phyloP scores from a whole-genome alignment of 2,888 invertebrate genomes.

The Brachypalpus laphriformis region DNA sequence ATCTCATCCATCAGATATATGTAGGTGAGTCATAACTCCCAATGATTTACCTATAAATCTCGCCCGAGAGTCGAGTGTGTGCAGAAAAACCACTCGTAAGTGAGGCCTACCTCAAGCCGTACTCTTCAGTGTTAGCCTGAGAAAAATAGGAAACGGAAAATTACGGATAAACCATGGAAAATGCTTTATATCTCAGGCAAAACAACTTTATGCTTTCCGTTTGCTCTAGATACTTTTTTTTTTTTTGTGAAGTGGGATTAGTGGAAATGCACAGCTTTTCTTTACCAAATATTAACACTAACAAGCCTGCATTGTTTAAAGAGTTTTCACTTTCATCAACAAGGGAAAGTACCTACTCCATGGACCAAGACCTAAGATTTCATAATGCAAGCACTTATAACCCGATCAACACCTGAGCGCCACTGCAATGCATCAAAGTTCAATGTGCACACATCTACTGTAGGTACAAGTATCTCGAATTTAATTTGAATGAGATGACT shows the following conservation, averaged over 20 bases:
- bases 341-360: slow-evolving; percentile 39
- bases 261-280: too few relatives aligned
- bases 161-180: slow-evolving; percentile 37
- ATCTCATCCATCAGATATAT: slow-evolving; percentile 69
- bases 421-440: slow-evolving; percentile 41
- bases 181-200: slow-evolving; percentile 3
- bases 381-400: slow-evolving; percentile 39
- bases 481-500: slow-evolving; percentile 50
- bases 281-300: neutral
- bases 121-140: neutral
- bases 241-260: neutral
- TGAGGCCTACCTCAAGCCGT: slow-evolving; percentile 50
- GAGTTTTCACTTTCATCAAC: slow-evolving; percentile 58
- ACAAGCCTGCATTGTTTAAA: too few relatives aligned
- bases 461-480: neutral
- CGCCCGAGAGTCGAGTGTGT: slow-evolving; percentile 2
- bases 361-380: slow-evolving; percentile 39
- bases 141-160: slow-evolving; percentile 47
- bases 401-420: slow-evolving; percentile 26
- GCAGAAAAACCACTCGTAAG: slow-evolving; percentile 39
- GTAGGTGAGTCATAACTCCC: slow-evolving; percentile 72
- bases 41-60: slow-evolving; percentile 72
- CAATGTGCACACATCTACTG: slow-evolving; percentile 15
- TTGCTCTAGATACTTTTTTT: slow-evolving; percentile 47
- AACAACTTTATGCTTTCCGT: slow-evolving; percentile 59